Percentiles rank a stretch among this genome's conserved stretches.
Conservation (phyloP, 2,888 invertebrate species). For the Zhuqinia jingwanae region DNA sequence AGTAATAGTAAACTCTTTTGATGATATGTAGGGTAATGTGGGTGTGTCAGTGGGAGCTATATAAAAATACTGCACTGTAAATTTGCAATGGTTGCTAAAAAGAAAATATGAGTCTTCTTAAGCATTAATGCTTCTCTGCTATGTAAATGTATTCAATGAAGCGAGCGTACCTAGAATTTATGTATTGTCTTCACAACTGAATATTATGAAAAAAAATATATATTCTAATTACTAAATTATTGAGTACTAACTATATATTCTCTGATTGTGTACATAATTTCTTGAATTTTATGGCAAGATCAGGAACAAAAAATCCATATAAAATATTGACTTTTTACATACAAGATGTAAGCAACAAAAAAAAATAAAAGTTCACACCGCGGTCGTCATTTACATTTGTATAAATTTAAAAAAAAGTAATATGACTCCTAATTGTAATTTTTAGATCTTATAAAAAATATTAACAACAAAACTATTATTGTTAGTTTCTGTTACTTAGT, state of each 20-base stretch:
- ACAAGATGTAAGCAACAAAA: neutral
- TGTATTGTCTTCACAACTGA: conserved; percentile 34
- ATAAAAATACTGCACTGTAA: conserved; percentile 43
- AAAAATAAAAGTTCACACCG: neutral
- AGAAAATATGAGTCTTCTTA: conserved; percentile 57
- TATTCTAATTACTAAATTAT: conserved; percentile 3
- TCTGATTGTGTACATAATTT: conserved; percentile 34
- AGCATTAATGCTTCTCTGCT: conserved; percentile 38
- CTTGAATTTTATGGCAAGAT: neutral
- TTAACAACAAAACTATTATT: neutral
- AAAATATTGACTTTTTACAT: conserved; percentile 40
- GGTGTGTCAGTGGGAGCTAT: neutral
- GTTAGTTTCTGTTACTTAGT: neutral
- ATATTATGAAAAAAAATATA: neutral
- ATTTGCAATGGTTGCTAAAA: conserved; percentile 63
- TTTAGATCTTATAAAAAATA: neutral
- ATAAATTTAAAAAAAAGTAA: neutral
- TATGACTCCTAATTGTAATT: neutral
- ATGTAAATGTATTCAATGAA: conserved; percentile 16
- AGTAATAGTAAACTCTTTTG: neutral
- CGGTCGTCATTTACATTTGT: conserved; percentile 33
- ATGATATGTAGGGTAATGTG: neutral
- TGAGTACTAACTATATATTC: neutral
- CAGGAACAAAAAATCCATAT: conserved; percentile 1
- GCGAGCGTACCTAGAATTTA: conserved; percentile 51